phyloP scores from a whole-genome alignment of 2,113 vertebrate species.

The Crotalus tigris region DNA sequence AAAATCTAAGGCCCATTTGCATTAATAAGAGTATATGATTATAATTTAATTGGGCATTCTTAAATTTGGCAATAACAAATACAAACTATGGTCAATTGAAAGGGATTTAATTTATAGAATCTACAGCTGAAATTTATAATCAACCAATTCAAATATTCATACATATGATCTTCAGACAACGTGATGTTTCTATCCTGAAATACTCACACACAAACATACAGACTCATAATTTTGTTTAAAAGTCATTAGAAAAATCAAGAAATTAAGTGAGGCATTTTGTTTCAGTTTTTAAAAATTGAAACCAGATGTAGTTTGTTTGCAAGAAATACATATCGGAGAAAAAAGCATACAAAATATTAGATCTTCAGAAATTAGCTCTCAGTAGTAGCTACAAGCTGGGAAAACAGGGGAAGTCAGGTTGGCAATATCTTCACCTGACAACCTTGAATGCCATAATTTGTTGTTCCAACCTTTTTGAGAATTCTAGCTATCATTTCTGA shows the following conservation, averaged over 20 bases:
- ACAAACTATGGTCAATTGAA: not conserved
- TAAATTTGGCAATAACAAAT: not conserved
- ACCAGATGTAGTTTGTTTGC: not conserved
- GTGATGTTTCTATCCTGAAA: not conserved
- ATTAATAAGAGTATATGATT: not conserved
- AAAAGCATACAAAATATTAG: not conserved
- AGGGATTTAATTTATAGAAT: not conserved
- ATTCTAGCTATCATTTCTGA: no score
- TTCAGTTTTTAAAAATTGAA: not conserved
- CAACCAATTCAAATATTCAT: not conserved
- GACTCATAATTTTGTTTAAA: not conserved
- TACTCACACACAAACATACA: not conserved
- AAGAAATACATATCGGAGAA: not conserved
- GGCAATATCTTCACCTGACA: not conserved
- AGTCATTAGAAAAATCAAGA: not conserved
- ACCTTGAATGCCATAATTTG: not conserved
- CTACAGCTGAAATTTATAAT: not conserved
- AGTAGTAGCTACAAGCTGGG: not conserved
- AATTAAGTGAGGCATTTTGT: not conserved
- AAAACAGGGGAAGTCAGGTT: not conserved
- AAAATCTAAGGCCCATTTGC: not conserved
- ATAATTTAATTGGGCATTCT: not conserved
- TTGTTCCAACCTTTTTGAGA: not conserved
- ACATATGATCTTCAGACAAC: not conserved
- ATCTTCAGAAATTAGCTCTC: not conserved